A percentile compares a stretch with the other conserved stretches of the same genome.
phyloP scores from a whole-genome alignment of 2,888 invertebrate species.

The Holacanthella duospinosa region DNA sequence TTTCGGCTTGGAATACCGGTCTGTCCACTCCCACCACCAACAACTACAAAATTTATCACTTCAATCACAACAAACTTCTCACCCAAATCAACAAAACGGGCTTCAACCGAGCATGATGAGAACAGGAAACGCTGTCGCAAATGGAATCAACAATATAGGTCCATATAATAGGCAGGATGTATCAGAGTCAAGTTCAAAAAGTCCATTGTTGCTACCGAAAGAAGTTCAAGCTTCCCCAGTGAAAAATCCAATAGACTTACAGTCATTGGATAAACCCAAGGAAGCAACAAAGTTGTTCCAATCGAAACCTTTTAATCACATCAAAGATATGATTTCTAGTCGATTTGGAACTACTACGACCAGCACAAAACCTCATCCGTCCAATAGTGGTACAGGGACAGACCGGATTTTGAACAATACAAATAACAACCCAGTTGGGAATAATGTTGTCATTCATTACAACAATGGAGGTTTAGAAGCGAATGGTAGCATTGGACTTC shows the following conservation, averaged over 20 bases:
- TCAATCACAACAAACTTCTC: constrained; percentile 24
- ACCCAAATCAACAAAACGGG: constrained; percentile 8
- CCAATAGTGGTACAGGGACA: not conserved
- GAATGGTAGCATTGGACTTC: constrained; percentile 10
- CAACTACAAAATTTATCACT: constrained; percentile 28
- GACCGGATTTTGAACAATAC: not conserved
- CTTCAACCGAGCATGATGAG: constrained; percentile 11
- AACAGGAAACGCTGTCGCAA: constrained; percentile 10
- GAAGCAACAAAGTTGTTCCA: constrained; percentile 47
- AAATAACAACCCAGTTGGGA: not conserved
- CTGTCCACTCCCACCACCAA: constrained; percentile 14
- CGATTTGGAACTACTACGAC: constrained; percentile 50
- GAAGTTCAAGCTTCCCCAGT: constrained; percentile 14
- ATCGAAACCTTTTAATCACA: constrained; percentile 67
- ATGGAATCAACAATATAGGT: not conserved
- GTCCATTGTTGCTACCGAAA: constrained; percentile 31
- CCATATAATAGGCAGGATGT: not conserved
- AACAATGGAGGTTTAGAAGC: constrained; percentile 8
- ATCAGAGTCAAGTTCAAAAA: constrained; percentile 29
- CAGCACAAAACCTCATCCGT: not conserved
- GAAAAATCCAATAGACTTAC: not conserved
- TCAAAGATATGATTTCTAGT: constrained; percentile 72
- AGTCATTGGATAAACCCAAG: constrained; percentile 23
- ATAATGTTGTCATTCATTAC: not conserved
- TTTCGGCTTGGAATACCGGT: constrained; percentile 1